Conservation (phyloP, 2,888 invertebrate genomes). For the Xylophagus ater region DNA sequence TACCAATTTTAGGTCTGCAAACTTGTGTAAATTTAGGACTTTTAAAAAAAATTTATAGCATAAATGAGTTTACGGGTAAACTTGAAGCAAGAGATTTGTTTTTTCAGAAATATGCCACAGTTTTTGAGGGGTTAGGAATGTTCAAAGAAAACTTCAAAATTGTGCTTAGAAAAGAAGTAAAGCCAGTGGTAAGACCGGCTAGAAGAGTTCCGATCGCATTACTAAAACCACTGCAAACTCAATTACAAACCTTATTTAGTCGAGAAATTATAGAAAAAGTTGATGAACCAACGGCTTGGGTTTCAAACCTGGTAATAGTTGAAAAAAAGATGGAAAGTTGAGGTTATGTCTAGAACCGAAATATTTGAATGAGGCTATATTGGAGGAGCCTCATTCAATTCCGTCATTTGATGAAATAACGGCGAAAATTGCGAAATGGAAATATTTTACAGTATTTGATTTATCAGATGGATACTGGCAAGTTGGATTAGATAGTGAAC, state of each 20-base stretch:
- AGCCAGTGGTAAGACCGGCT: constrained; percentile 1
- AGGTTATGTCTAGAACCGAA: constrained; percentile 24
- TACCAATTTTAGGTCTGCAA: constrained; percentile 11
- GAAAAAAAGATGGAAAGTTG: constrained; percentile 21
- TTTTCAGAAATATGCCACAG: constrained; percentile 1
- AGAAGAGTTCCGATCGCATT: constrained; percentile 5
- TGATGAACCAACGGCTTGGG: constrained; percentile 13
- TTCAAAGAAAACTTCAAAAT: constrained; percentile 5
- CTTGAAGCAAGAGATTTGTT: background rate
- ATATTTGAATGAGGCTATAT: constrained; percentile 20
- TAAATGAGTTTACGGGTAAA: constrained; percentile 7
- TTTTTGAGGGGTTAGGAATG: constrained; percentile 6
- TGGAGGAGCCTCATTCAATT: constrained; percentile 18
- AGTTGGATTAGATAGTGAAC: constrained; percentile 21
- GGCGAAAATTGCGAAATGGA: too few relatives aligned
- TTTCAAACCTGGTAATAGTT: constrained; percentile 19
- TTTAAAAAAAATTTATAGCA: constrained; percentile 11
- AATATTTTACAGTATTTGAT: too few relatives aligned
- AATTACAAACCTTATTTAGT: background rate
- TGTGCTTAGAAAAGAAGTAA: constrained; percentile 4
- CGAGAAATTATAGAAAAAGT: constrained; percentile 10
- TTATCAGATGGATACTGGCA: too few relatives aligned
- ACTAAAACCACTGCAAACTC: background rate
- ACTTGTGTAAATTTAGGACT: constrained; percentile 11
- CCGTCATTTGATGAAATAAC: constrained; percentile 20